Base-by-base conservation (phyloP, 2,888 invertebrate genomes). In the Portevinia maculata region DNA sequence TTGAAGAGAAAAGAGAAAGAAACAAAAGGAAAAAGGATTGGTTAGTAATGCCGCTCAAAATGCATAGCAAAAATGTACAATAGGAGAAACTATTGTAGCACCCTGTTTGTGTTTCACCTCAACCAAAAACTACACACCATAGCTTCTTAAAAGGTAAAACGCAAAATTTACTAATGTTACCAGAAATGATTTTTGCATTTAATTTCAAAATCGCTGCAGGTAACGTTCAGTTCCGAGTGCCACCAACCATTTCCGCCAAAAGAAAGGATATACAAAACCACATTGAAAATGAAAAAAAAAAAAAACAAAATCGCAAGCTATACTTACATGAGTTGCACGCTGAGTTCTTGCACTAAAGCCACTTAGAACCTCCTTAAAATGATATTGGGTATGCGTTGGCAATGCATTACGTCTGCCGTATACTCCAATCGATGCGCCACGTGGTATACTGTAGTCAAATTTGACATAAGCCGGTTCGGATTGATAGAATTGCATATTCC, bases 401-500 rank as follows among this genome's bases (percentile, higher is more conserved):
- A 98, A 92, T 46, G 98, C 97, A 89, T 98, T 98, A 87, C 98
- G 93, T 86, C 99, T 93, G 1, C 97, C 98, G 89, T 99, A 98
- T 13, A 99, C 96, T 44, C 98, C 99, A 90, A 99, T 96, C 86
- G 96, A 97, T 46, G 97, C 96, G 59, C 97, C 97, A 84, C 97
- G 92, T 1, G 97, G 96, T 88, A 97, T 97, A 91, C 95, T 95
- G 91, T 98, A 97, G 91, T 98, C 98, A 90, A 98, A 98, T 89
- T 96, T 96, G 62, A 99, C 96, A 91, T 97, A 98, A 52, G 97
- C 96, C 65, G 98, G 95, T 91, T 97, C 96, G 79, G 96, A 96
- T 91, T 98, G 98, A 91, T 96, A 97, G 91, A 99, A 98, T 91
- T 98, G 97, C 94, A 98, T 96, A 91, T 98, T 97, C 98, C 98